Percentiles rank a stretch among this genome's conserved stretches.
These are phyloP conservation scores for Solea solea DNA, from an alignment of 2,113 vertebrate species.

Conservation along the genomic window DNA sequence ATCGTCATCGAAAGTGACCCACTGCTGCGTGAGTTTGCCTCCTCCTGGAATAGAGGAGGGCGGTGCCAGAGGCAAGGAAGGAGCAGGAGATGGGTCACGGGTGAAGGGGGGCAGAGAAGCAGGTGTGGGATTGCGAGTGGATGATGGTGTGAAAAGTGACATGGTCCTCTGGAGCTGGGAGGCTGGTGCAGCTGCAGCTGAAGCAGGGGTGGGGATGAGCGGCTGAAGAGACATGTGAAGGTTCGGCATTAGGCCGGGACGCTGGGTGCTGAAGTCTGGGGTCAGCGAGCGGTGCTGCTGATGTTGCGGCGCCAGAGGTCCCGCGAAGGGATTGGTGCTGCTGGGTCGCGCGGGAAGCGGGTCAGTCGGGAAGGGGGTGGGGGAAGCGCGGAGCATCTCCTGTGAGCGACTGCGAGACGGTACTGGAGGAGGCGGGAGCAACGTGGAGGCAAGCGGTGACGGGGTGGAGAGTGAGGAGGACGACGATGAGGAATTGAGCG, in stretches of 20 bases:
- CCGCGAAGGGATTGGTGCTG: slow-evolving; percentile 87
- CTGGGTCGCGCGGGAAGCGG: slow-evolving; percentile 69
- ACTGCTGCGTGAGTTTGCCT: slow-evolving; percentile 78
- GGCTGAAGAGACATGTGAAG: slow-evolving; percentile 58
- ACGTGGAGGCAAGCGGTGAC: slow-evolving; percentile 61
- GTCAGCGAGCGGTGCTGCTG: slow-evolving; percentile 64
- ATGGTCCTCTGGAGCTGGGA: slow-evolving; percentile 35
- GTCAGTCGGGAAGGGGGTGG: slow-evolving; percentile 78
- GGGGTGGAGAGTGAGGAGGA: slow-evolving; percentile 59
- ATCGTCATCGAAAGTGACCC: slow-evolving; percentile 89
- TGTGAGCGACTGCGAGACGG: slow-evolving; percentile 84
- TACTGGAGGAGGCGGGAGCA: slow-evolving; percentile 81
- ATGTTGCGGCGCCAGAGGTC: slow-evolving; percentile 62
- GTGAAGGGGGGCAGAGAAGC: slow-evolving; percentile 13
- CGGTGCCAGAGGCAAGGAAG: slow-evolving; percentile 53
- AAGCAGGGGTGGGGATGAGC: slow-evolving; percentile 63
- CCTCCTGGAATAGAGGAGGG: slow-evolving; percentile 52
- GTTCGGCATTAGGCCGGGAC: slow-evolving; percentile 44
- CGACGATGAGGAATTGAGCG: slow-evolving; percentile 58
- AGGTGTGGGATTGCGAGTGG: slow-evolving; percentile 27
- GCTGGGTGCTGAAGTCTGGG: slow-evolving; percentile 67
- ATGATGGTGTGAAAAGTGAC: slow-evolving; percentile 47
- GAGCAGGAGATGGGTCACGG: not conserved
- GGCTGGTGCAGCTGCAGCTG: slow-evolving; percentile 40
- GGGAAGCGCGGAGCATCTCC: slow-evolving; percentile 80